A percentile compares a stretch with the other conserved stretches of the same genome.
phyloP scores from a whole-genome alignment of 2,113 vertebrate genomes.

The Entomyzon cyanotis region DNA sequence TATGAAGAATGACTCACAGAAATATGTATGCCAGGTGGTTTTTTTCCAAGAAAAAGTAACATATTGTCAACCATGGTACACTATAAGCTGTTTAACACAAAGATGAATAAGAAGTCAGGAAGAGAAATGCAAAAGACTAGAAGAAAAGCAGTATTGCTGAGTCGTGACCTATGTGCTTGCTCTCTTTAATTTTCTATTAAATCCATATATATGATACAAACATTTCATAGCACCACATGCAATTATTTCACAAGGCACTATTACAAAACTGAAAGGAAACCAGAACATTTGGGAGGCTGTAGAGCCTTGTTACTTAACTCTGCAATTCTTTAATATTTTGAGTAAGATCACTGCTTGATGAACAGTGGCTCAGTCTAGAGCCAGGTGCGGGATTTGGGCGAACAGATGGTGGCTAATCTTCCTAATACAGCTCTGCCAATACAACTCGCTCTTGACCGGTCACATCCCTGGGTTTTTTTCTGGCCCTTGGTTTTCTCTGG shows the following conservation, averaged over 20 bases:
- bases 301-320: not conserved
- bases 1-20: not conserved
- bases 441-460: slow-evolving; percentile 24
- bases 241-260: not conserved
- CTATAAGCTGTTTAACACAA: not conserved
- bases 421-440: slow-evolving; percentile 22
- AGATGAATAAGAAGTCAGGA: not conserved
- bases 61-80: not conserved
- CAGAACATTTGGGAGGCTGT: not conserved
- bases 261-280: not conserved
- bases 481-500: not conserved
- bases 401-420: slow-evolving; percentile 65
- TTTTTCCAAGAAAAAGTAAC: not conserved
- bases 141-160: not conserved
- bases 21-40: not conserved
- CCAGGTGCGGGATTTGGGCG: slow-evolving; percentile 41
- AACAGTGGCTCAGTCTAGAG: slow-evolving; percentile 14
- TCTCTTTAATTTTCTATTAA: not conserved
- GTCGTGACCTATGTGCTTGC: not conserved
- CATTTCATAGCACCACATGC: not conserved
- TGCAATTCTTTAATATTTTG: slow-evolving; percentile 7
- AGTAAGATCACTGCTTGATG: not conserved
- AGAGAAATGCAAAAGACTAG: not conserved
- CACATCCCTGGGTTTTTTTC: not conserved
- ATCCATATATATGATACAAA: not conserved